Conservation (phyloP, 2,888 invertebrate species). For the Anthophora plumipes region DNA sequence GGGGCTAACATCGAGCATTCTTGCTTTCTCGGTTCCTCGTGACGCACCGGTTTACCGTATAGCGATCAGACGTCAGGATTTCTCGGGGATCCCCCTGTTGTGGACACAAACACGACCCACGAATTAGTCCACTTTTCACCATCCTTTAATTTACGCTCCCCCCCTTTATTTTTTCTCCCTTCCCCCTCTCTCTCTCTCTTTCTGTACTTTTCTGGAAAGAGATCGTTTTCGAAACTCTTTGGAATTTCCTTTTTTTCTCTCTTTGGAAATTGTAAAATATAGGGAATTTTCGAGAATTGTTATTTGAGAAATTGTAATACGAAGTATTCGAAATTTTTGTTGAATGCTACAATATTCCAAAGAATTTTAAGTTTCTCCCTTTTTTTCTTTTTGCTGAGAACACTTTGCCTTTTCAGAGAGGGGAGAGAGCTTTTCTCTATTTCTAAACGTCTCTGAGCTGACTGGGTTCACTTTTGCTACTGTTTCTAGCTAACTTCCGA, state of each 20-base stretch:
- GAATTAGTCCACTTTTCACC: constrained; percentile 62
- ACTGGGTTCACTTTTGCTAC: too few relatives aligned
- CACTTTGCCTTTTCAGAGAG: neutral
- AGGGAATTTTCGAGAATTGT: too few relatives aligned
- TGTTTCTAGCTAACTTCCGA: too few relatives aligned
- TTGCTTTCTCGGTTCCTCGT: constrained; percentile 55
- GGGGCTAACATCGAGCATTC: constrained; percentile 67
- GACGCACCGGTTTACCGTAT: constrained; percentile 71
- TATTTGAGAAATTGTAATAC: neutral
- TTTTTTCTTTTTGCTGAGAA: neutral
- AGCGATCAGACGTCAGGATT: constrained; percentile 76
- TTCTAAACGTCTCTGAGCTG: neutral
- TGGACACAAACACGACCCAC: constrained; percentile 66
- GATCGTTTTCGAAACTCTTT: neutral
- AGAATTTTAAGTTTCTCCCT: neutral
- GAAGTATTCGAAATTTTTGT: too few relatives aligned
- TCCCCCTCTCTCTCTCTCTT: neutral
- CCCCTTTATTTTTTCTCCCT: constrained; percentile 11
- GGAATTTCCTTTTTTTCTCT: neutral
- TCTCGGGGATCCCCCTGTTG: constrained; percentile 72
- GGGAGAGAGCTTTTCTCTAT: neutral
- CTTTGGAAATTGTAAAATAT: too few relatives aligned
- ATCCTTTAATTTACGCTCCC: constrained; percentile 4
- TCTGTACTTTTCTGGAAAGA: neutral
- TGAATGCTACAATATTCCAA: neutral